phyloP scores from a whole-genome alignment of 2,888 invertebrate species.

The Meteorus colon region DNA sequence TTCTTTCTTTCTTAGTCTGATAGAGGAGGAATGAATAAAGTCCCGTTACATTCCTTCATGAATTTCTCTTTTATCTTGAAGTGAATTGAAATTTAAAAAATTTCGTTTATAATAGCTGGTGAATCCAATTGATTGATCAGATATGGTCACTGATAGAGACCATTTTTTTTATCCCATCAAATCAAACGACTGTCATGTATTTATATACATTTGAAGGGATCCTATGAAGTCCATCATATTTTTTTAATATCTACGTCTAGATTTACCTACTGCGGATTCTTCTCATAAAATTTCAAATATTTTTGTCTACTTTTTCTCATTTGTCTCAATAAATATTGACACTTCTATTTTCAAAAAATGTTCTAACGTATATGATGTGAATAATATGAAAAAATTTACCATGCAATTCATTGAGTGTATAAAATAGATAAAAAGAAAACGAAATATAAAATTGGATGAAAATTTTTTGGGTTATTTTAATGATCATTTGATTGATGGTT shows the following conservation, averaged over 20 bases:
- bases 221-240: neutral
- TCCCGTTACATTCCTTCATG: conserved; percentile 68
- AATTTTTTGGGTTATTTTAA: neutral
- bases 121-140: neutral
- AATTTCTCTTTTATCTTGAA: conserved; percentile 57
- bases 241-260: neutral
- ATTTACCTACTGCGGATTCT: too few species aligned
- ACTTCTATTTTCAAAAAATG: too few species aligned
- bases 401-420: too few species aligned
- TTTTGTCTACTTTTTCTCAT: neutral
- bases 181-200: conserved; percentile 50
- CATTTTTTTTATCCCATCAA: conserved; percentile 57
- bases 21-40: conserved; percentile 20
- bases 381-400: too few species aligned
- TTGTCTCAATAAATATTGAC: too few species aligned
- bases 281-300: too few species aligned
- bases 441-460: neutral
- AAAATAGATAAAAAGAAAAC: neutral
- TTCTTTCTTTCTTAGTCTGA: too few species aligned
- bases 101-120: neutral
- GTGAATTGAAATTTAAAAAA: conserved; percentile 62
- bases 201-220: neutral
- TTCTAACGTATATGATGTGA: too few species aligned
- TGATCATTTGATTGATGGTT: conserved; percentile 3
- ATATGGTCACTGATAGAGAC: conserved; percentile 29